Base-by-base conservation (phyloP, 2,888 invertebrate genomes). In the Dicyrtoma fusca region DNA sequence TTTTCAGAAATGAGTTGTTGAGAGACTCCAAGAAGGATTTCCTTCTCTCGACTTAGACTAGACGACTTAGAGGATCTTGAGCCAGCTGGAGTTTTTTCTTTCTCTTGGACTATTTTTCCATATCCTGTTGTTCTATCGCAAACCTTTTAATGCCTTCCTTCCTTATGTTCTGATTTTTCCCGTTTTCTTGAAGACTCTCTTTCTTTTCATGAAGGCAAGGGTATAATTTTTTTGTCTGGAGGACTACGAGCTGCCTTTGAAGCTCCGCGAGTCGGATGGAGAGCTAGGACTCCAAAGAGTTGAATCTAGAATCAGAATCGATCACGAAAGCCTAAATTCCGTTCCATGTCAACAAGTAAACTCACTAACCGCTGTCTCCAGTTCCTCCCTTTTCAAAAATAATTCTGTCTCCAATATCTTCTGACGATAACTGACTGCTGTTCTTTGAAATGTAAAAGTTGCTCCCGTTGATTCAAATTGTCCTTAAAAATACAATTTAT, bases 91-190 rank as follows among this genome's bases (percentile, higher is more conserved):
- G 34, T 34, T 34, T 34, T n/a, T 6, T 87, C 86, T 65, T 91
- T 84, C 69, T 89, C 87, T 77, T 87, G 85, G 4, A 88, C 86
- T 66, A 90, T 83, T 76, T 89, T 86, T n/a, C n/a, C n/a, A n/a
- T n/a, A n/a, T n/a, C n/a, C 79, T 89, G 88, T 83, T 89, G 89
- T 74, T 88, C 86, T 77, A 86, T 85, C n/a, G 86, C 84, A 77
- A 88, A 88, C 81, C 90, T 89, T 74, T 85, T 85, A 71, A 86
- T 86, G 74, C 86, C 86, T 74, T 87, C 86, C 72, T 87, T 87
- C 76, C 88, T 88, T 63, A 86, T 84, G 61, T 86, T n/a, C 87
- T 61, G 91, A 83, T 76, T 89, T 1, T 88, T 87, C 80, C 87
- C 34, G 23, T 19, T n/a, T 11, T 34, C 17, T 19, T 19, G 3